These are phyloP conservation scores for Mastomys coucha DNA, from an alignment of 2,113 vertebrate genomes.

Conservation along the genomic window DNA sequence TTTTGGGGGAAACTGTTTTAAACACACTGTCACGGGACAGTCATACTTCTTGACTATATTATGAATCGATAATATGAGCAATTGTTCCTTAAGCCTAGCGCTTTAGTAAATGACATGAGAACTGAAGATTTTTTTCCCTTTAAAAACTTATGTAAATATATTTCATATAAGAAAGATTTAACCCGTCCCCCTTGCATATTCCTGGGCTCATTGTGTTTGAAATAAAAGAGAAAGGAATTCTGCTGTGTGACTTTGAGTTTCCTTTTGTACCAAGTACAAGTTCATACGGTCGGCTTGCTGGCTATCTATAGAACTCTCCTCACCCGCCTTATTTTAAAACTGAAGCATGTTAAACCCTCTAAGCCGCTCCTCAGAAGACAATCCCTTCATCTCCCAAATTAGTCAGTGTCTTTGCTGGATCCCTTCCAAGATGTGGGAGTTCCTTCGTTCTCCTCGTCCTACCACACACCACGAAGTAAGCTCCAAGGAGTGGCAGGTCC, in stretches of 20 bases:
- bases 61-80: not conserved
- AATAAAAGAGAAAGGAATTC: conserved; percentile 65
- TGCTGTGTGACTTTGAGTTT: conserved; percentile 73
- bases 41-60: not conserved
- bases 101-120: not conserved
- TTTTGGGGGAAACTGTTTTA: not conserved
- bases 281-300: conserved; percentile 74
- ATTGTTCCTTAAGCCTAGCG: not conserved
- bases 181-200: not conserved
- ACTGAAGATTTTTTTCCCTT: not conserved
- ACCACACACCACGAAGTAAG: conserved; percentile 22
- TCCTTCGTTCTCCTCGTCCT: conserved; percentile 79
- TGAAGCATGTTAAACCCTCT: conserved; percentile 80
- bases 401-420: conserved; percentile 78
- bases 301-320: conserved; percentile 73
- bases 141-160: not conserved
- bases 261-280: conserved; percentile 53
- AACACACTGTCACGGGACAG: not conserved
- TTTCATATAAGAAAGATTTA: not conserved
- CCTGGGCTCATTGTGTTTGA: conserved; percentile 29
- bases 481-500: conserved; percentile 1
- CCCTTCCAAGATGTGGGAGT: conserved; percentile 77
- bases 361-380: conserved; percentile 82
- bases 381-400: conserved; percentile 81
- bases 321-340: conserved; percentile 79